phyloP scores from a whole-genome alignment of 1,140 invertebrate genomes.

The Drosophila insularis region DNA sequence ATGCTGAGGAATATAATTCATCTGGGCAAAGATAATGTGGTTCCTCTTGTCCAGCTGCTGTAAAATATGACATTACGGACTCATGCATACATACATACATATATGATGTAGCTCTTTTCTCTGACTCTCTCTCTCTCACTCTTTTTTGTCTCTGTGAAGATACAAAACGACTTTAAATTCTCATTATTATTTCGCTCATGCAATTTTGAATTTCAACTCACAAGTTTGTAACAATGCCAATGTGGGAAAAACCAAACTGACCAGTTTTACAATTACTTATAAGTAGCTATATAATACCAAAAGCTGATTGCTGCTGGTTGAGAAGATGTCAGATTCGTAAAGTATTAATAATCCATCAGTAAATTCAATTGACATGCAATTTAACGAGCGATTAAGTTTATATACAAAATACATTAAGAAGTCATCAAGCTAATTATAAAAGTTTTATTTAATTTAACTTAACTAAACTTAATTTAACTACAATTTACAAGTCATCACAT shows the following conservation, averaged over 20 bases:
- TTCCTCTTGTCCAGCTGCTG: slow-evolving; percentile 53
- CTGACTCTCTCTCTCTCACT: background rate
- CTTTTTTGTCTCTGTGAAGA: background rate
- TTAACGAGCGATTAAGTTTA: background rate
- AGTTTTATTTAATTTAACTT: too few relatives aligned
- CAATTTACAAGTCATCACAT: too few relatives aligned
- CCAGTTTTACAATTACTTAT: slow-evolving; percentile 48
- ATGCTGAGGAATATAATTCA: slow-evolving; percentile 67
- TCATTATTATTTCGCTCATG: slow-evolving; percentile 64
- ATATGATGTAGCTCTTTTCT: background rate
- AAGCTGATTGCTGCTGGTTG: background rate
- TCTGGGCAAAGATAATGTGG: slow-evolving; percentile 62
- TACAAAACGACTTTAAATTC: slow-evolving; percentile 53
- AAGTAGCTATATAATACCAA: background rate
- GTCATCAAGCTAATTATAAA: too few relatives aligned
- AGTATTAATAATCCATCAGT: background rate
- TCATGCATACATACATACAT: background rate
- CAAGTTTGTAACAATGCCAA: slow-evolving; percentile 29
- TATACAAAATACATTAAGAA: background rate
- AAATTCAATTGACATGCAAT: background rate
- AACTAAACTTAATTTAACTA: too few relatives aligned
- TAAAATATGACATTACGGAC: slow-evolving; percentile 47
- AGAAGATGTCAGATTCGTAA: background rate
- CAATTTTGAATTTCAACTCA: slow-evolving; percentile 44
- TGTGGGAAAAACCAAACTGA: slow-evolving; percentile 59